phyloP scores from a whole-genome alignment of 2,888 invertebrate species.

The Pseudococcus viburni region DNA sequence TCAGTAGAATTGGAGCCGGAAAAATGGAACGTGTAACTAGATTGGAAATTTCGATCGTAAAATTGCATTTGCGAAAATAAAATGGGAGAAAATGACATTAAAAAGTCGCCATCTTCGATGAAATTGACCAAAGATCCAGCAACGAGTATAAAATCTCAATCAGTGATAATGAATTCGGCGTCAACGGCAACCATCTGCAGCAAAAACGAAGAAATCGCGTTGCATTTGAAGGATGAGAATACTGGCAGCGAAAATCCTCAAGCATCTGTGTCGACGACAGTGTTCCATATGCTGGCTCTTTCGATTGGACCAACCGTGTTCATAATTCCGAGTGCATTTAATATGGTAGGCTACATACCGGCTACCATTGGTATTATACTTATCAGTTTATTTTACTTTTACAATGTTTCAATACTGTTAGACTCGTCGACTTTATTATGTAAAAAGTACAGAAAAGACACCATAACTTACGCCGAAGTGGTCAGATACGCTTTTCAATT shows the following conservation, averaged over 20 bases:
- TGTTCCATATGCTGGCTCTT: conserved; percentile 59
- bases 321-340: conserved; percentile 56
- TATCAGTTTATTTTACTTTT: conserved; percentile 49
- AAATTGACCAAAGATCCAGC: background rate
- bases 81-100: background rate
- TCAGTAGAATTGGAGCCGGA: background rate
- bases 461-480: conserved; percentile 53
- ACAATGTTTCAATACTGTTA: conserved; percentile 50
- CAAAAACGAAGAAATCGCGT: background rate
- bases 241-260: background rate
- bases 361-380: conserved; percentile 60
- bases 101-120: background rate
- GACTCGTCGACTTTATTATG: conserved; percentile 18
- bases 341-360: conserved; percentile 57
- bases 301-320: conserved; percentile 61
- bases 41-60: background rate
- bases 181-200: background rate
- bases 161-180: background rate
- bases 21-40: background rate
- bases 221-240: background rate
- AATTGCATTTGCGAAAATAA: background rate
- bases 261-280: conserved; percentile 52
- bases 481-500: conserved; percentile 53
- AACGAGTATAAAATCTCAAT: background rate
- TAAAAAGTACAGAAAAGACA: background rate